These are phyloP conservation scores for Nymphalis polychloros DNA, from an alignment of 2,888 invertebrate genomes.

Conservation along the genomic window DNA sequence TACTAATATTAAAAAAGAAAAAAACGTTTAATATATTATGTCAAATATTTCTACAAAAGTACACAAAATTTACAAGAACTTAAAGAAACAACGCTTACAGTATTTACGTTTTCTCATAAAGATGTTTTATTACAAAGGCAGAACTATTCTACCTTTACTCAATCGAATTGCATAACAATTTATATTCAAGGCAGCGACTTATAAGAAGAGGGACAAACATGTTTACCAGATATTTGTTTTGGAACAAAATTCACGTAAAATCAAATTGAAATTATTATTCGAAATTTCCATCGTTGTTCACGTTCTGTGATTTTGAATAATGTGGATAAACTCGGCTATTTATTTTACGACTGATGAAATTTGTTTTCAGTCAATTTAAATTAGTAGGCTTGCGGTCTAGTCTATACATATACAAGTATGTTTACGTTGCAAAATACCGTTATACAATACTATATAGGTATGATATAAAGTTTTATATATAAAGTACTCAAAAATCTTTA, in stretches of 20 bases:
- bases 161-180: slow-evolving; percentile 46
- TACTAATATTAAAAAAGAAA: no score
- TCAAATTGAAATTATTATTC: slow-evolving; percentile 56
- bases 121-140: slow-evolving; percentile 26
- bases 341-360: slow-evolving; percentile 47
- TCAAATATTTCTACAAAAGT: background rate
- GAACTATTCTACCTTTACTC: slow-evolving; percentile 24
- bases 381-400: slow-evolving; percentile 43
- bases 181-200: slow-evolving; percentile 47
- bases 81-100: background rate
- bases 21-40: no score
- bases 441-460: no score
- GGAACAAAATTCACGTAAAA: slow-evolving; percentile 48
- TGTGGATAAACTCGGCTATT: slow-evolving; percentile 50
- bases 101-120: slow-evolving; percentile 21
- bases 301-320: slow-evolving; percentile 46
- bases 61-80: background rate
- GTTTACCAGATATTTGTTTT: slow-evolving; percentile 60
- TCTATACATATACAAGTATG: slow-evolving; percentile 8
- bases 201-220: slow-evolving; percentile 59
- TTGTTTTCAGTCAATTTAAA: slow-evolving; percentile 60
- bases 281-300: slow-evolving; percentile 48
- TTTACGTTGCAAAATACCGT: background rate
- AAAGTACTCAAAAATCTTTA: no score
- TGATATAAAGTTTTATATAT: background rate